Base-by-base conservation (phyloP, 2,888 invertebrate species). In the Drosophila infuscata region DNA sequence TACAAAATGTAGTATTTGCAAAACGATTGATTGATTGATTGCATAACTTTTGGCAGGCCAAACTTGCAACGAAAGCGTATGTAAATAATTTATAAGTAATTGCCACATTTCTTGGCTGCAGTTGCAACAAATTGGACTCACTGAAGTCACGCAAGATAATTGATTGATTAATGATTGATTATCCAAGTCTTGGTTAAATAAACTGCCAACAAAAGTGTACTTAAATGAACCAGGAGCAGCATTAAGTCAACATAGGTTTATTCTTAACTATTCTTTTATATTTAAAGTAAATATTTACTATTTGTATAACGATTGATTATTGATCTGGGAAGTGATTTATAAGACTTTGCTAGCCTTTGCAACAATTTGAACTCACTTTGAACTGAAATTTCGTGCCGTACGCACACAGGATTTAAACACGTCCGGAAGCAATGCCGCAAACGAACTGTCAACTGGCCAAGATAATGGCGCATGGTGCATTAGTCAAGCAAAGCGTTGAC, bases 391-490 rank as follows among this genome's bases (percentile, higher is more conserved):
- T 41, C 15, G 46, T 38, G 51, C 60, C 70, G 68, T 52, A 70
- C 70, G 64, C 46, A 70, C 71, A 25, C 46, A 25, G 46, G 78
- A 48, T 71, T 65, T 68, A 68, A 78, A 82, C 74, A 64, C 83
- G 70, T 68, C 82, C 82, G 70, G 72, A 70, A 62, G 60, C 70
- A 86, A 71, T 58, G 90, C 67, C 83, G 59, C 67, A 68, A 76
- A 74, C 69, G 86, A 76, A 85, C 88, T 83, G 86, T 64, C 56
- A 61, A 63, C 64, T 63, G 59, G 65, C 56, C 62, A 53, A 53
- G 62, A 58, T 68, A 65, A 72, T 62, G 65, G 51, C 63, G 9
- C 61, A 79, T 64, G 54, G 65, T 79, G 76, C 76, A 82, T 68
- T 70, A 70, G 80, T 62, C 65, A 64, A 65, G 67, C 46, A 29